Base-by-base conservation (phyloP, 2,888 invertebrate genomes). In the Volucella zonaria region DNA sequence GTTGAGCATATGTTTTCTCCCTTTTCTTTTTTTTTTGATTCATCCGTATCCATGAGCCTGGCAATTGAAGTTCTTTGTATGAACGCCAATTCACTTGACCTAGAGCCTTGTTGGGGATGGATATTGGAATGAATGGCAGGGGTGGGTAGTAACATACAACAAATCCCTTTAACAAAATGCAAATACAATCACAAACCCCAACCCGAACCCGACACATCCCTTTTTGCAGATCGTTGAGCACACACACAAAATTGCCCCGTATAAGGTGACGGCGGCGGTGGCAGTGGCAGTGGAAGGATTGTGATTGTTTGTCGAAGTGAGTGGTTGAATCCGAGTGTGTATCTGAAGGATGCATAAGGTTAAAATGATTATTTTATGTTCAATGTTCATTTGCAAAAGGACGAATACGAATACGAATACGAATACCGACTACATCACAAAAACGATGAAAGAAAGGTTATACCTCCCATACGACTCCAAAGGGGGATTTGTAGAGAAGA, bases 141-240 rank as follows among this genome's bases (percentile, higher is more conserved):
- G 42, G 18, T 45, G 58, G 42, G 56, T 47, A 49, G 23, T 23
- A 14, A 66, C 38, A 73, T 49, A 42, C 59, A 74, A 80, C 51
- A 75, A 81, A 85, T 85, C 85, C 85, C 77, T 85, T 85, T 73
- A 81, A 71, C 67, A 64, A 85, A 81, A 85, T 85, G 85, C 85
- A 85, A 85, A 85, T 85, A 85, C 81, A 85, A 85, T 85, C 85
- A 81, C 85, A 85, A 77, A 71, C 81, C 71, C 31, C 31, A 31
- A 4, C 31, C 2, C 31, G 6, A 6, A 6, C 4, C 31, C 31
- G 61, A 76, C 61, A 71, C 58, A 70, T 83, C 80, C 83, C 54
- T 85, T 85, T 85, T 85, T 81, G 85, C 85, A 85, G 85, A 85
- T 85, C 85, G 85, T 85, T 85, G 81, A 81, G 68, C 85, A 85